These are phyloP conservation scores for Idaea aversata DNA, from an alignment of 2,888 invertebrate genomes.

Conservation along the genomic window DNA sequence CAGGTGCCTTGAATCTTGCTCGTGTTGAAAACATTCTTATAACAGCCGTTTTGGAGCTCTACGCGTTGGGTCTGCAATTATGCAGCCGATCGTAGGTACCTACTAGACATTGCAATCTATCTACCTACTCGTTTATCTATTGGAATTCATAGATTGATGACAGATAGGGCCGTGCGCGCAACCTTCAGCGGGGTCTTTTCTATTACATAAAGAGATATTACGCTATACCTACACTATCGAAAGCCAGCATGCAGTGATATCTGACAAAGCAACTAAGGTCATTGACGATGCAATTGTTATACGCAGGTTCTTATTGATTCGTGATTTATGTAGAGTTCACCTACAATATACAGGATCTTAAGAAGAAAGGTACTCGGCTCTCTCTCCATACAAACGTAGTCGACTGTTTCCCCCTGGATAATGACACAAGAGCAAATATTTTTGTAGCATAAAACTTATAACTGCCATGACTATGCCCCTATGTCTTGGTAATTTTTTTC, in stretches of 20 bases:
- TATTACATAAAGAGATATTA: constrained; percentile 5
- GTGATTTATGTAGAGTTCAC: neutral
- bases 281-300: constrained; percentile 2
- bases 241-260: neutral
- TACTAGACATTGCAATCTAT: neutral
- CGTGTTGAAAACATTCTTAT: too few relatives aligned
- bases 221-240: neutral
- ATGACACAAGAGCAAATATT: too few relatives aligned
- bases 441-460: too few relatives aligned
- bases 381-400: too few relatives aligned
- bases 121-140: neutral
- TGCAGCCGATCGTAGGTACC: neutral
- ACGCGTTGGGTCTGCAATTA: too few relatives aligned
- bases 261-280: constrained; percentile 1
- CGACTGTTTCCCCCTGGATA: too few relatives aligned
- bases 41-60: too few relatives aligned
- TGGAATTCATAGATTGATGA: constrained; percentile 6
- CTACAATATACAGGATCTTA: too few relatives aligned
- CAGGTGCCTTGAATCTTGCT: too few relatives aligned
- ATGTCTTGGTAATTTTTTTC: too few relatives aligned
- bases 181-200: constrained; percentile 2
- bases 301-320: neutral
- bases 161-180: neutral
- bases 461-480: too few relatives aligned
- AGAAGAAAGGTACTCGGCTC: too few relatives aligned